Percentiles rank a stretch among this genome's conserved stretches.
Evolutionary conservation across 1,140 invertebrate species (phyloP).

Genomic region (Nautilus pompilius): DNA sequence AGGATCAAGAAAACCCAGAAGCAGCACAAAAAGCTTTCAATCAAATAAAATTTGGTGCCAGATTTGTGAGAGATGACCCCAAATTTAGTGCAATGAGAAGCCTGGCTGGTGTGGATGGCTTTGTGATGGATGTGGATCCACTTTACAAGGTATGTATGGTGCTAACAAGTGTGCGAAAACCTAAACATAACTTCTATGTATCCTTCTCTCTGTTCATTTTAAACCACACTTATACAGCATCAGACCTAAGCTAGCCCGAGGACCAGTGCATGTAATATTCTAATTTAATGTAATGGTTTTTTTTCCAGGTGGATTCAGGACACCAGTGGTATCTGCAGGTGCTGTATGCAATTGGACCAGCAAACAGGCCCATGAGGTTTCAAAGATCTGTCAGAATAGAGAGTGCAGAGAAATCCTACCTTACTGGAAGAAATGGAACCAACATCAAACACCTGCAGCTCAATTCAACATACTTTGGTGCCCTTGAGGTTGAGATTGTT

Average conservation of each 20-base stretch:
- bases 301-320: conserved; percentile 47
- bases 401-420: conserved; percentile 10
- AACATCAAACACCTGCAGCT: conserved; percentile 26
- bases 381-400: conserved; percentile 13
- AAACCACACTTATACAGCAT: too few relatives aligned
- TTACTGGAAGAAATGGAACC: conserved; percentile 27
- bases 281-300: too few relatives aligned
- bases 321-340: conserved; percentile 57
- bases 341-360: conserved; percentile 48
- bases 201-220: too few relatives aligned
- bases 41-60: conserved; percentile 51
- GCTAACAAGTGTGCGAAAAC: background rate
- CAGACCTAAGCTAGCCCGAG: too few relatives aligned
- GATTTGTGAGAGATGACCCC: conserved; percentile 44
- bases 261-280: too few relatives aligned
- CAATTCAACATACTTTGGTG: conserved; percentile 15
- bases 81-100: conserved; percentile 38
- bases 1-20: conserved; percentile 55
- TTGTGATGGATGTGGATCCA: conserved; percentile 55
- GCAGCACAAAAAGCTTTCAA: conserved; percentile 36
- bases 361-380: conserved; percentile 17
- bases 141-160: conserved; percentile 55
- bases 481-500: background rate
- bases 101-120: conserved; percentile 59
- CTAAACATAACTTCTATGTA: background rate